Percentiles rank a stretch among this genome's conserved stretches.
These are phyloP conservation scores for Cyanoderma ruficeps DNA, from an alignment of 2,113 vertebrate genomes.

Conservation along the genomic window DNA sequence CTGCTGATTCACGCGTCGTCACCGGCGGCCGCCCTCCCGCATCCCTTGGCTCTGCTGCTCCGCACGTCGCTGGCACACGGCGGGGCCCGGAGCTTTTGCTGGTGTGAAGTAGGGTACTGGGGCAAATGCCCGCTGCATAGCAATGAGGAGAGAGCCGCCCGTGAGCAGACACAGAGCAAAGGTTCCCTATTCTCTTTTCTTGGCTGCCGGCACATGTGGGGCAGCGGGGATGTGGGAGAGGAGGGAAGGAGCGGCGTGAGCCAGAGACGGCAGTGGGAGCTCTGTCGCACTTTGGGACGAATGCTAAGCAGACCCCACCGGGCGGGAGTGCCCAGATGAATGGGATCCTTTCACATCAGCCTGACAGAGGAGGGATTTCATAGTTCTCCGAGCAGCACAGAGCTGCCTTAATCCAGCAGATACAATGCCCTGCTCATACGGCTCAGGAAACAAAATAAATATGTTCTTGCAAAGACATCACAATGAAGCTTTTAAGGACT, in stretches of 20 bases:
- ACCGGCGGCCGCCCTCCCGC: background rate
- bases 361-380: conserved; percentile 59
- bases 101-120: conserved; percentile 49
- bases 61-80: background rate
- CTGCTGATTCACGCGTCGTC: conserved; percentile 50
- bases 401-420: conserved; percentile 59
- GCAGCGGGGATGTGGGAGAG: conserved; percentile 33
- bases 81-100: background rate
- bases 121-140: background rate
- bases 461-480: conserved; percentile 53
- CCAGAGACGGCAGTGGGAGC: conserved; percentile 34
- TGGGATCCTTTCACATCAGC: conserved; percentile 65
- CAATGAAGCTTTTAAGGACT: conserved; percentile 67
- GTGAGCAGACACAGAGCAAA: background rate
- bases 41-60: background rate
- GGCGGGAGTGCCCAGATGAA: conserved; percentile 54
- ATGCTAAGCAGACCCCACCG: conserved; percentile 62
- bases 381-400: conserved; percentile 58
- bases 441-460: conserved; percentile 76
- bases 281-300: conserved; percentile 11
- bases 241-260: background rate
- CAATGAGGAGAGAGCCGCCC: background rate
- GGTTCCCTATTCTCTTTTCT: conserved; percentile 33
- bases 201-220: background rate
- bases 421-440: conserved; percentile 70